A percentile compares a stretch with the other conserved stretches of the same genome.
These are phyloP conservation scores for Rhabdomys pumilio DNA, from an alignment of 2,797 vertebrate species.

Conservation along the genomic window DNA sequence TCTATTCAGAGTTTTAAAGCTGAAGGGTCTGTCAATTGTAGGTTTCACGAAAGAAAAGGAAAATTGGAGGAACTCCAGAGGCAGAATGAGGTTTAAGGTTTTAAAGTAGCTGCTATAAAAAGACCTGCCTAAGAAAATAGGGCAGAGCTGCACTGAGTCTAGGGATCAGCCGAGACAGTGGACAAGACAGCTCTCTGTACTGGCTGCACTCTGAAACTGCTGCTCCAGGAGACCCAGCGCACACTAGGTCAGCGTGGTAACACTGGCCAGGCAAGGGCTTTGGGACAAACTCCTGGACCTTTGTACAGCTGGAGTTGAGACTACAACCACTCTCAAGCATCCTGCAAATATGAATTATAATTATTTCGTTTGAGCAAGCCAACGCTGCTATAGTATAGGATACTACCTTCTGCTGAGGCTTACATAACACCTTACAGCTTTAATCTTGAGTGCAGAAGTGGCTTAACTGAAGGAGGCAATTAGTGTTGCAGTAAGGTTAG, in stretches of 20 bases:
- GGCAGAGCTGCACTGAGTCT: neutral
- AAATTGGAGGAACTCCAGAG: slow-evolving; percentile 72
- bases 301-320: neutral
- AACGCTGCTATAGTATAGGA: neutral
- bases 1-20: slow-evolving; percentile 64
- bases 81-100: slow-evolving; percentile 69
- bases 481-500: neutral
- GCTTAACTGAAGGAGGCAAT: neutral
- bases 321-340: no score
- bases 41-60: slow-evolving; percentile 47
- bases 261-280: neutral
- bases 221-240: neutral
- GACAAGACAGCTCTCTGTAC: neutral
- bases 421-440: neutral
- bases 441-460: neutral
- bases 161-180: neutral
- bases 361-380: neutral
- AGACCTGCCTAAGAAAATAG: slow-evolving; percentile 73
- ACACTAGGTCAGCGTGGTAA: neutral
- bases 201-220: neutral
- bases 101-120: slow-evolving; percentile 77
- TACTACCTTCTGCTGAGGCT: neutral
- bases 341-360: neutral
- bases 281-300: neutral
- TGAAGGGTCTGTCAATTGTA: slow-evolving; percentile 56